Evolutionary conservation across 2,113 vertebrate species (phyloP), one percentile per base, ranked within the genome.

Genomic region (Thalassoma bifasciatum): DNA sequence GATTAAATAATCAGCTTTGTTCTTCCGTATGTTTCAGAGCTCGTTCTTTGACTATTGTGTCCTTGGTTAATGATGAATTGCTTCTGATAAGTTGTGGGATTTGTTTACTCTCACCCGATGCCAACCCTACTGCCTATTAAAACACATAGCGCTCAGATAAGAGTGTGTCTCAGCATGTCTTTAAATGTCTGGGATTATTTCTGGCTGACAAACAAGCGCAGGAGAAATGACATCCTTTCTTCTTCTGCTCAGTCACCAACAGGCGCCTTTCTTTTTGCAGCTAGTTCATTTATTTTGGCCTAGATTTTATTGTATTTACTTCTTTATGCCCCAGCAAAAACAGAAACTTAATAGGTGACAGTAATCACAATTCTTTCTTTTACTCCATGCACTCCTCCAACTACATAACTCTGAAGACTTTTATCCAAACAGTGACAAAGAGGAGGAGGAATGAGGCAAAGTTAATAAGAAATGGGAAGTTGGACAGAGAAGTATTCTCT

Each of bases 1-100:
- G 77, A 75, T 82, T 85, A 54, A 86, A 82, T 82, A 86, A 81
- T 81, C 78, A 66, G 79, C 66, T 74, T 83, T 82, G 59, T 81
- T 77, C 37, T 77, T 63, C 62, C 74, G 56, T 83, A 73, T 73
- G 79, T 71, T 69, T 76, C 64, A 1, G 40, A 75, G 72, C 57
- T 21, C 47, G 40, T 65, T 68, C 60, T 68, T 36, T 75, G 68
- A 60, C 74, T 63, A 71, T 30, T 54, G 47, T 69, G n/a, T 84
- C 66, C 67, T 83, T 72, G 65, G 52, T 30, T 34, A 38, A 37
- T 46, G 16, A 63, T 3, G 5, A 60, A 67, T 46, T 66, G 23
- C 40, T 79, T 26, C 60, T 50, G 61, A 75, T 49, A 74, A 66
- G 46, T 66, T 80, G 58, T 67, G 22, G 16, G 40, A 17, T 70